Evolutionary conservation across 2,888 invertebrate genomes (phyloP).

Genomic region (Nomada lathburiana): DNA sequence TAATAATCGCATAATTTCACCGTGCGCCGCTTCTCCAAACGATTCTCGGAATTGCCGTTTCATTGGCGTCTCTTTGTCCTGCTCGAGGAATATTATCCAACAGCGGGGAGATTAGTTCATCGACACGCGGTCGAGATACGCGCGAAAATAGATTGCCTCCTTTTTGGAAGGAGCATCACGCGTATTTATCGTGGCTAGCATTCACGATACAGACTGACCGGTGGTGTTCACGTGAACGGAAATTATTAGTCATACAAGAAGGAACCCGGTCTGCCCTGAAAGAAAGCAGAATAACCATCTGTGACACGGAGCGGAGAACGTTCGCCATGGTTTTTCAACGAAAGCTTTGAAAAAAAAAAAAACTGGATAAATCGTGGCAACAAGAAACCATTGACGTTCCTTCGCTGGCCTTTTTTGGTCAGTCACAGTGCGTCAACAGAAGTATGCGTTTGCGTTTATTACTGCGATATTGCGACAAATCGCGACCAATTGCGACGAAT

Average conservation of each 20-base stretch:
- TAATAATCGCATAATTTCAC: neutral
- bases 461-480: neutral
- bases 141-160: slow-evolving; percentile 11
- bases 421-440: neutral
- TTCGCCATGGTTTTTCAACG: neutral
- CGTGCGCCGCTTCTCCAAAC: neutral
- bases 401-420: neutral
- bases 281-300: slow-evolving; percentile 54
- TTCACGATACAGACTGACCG: too few relatives aligned
- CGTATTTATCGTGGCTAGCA: slow-evolving; percentile 10
- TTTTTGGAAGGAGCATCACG: neutral
- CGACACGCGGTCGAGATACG: neutral
- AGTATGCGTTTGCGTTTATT: neutral
- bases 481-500: too few relatives aligned
- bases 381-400: neutral
- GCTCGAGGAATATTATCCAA: neutral
- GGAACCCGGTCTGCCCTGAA: slow-evolving; percentile 31
- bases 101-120: neutral
- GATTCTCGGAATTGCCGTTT: neutral
- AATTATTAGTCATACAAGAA: slow-evolving; percentile 40
- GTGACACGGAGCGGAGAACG: slow-evolving; percentile 1
- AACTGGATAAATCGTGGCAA: neutral
- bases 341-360: neutral
- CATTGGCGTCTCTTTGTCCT: neutral
- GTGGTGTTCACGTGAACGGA: slow-evolving; percentile 19